A percentile compares a stretch with the other conserved stretches of the same genome.
Evolutionary conservation across 2,113 vertebrate species (phyloP).

Genomic region (Poecilia latipinna): DNA sequence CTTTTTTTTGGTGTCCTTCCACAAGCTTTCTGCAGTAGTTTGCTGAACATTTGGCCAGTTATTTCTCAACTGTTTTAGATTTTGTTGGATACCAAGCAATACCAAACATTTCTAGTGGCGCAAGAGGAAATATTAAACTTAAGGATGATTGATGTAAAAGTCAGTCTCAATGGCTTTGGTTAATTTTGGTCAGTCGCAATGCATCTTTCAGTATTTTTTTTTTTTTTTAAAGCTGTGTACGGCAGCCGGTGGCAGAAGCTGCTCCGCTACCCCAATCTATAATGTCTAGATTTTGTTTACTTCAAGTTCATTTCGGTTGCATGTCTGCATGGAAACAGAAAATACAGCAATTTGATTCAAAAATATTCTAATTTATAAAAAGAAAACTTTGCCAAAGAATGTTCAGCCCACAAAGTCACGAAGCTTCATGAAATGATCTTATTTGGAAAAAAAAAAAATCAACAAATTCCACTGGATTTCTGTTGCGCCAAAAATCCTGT

Average conservation of each 20-base stretch:
- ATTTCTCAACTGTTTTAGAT: not conserved
- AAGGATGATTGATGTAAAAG: too few relatives aligned
- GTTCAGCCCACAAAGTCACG: not conserved
- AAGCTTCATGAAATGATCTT: constrained; percentile 11
- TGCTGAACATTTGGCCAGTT: not conserved
- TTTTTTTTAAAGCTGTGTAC: not conserved
- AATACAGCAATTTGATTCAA: not conserved
- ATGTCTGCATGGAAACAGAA: not conserved
- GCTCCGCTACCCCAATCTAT: not conserved
- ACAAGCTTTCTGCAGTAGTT: not conserved
- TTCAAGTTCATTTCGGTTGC: not conserved
- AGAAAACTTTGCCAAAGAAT: not conserved
- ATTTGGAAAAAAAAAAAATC: constrained; percentile 7
- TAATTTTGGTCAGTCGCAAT: too few relatives aligned
- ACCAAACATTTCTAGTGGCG: too few relatives aligned
- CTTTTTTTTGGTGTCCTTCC: not conserved
- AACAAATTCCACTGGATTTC: constrained; percentile 17
- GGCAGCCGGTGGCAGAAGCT: not conserved
- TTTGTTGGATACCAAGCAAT: too few relatives aligned
- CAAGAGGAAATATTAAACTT: too few relatives aligned
- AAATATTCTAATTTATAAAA: not conserved
- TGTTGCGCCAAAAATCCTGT: not conserved
- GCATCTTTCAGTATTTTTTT: too few relatives aligned
- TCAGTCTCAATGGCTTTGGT: too few relatives aligned
- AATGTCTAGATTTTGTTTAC: not conserved